phyloP scores from a whole-genome alignment of 2,113 vertebrate species.

The Morone saxatilis region DNA sequence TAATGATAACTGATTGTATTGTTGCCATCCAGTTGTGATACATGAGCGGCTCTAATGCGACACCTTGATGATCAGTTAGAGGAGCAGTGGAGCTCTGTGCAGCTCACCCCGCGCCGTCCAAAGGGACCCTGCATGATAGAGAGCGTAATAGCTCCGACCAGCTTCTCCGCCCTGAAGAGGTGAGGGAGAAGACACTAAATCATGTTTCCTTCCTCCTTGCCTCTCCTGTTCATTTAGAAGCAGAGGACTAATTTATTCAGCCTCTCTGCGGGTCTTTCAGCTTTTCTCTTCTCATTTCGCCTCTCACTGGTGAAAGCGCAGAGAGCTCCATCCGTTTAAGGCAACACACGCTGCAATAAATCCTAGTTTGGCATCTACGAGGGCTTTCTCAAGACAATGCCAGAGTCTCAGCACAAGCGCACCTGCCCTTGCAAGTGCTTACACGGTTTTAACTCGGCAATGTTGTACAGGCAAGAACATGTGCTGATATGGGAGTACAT shows the following conservation, averaged over 20 bases:
- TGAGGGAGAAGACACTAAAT: conserved; percentile 66
- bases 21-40: conserved; percentile 38
- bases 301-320: conserved; percentile 34
- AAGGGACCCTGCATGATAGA: conserved; percentile 52
- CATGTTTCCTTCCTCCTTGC: conserved; percentile 56
- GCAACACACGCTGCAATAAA: conserved; percentile 58
- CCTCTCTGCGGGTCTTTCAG: conserved; percentile 56
- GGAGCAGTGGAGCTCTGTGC: conserved; percentile 24
- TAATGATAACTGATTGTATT: conserved; percentile 59
- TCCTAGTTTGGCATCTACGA: conserved; percentile 37
- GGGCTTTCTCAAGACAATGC: conserved; percentile 22
- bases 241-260: conserved; percentile 67
- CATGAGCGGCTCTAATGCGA: conserved; percentile 31
- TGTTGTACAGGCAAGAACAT: conserved; percentile 1
- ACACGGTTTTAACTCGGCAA: not conserved
- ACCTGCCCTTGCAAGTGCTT: conserved; percentile 19
- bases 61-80: conserved; percentile 51
- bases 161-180: conserved; percentile 59
- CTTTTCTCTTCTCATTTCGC: conserved; percentile 60
- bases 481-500: not conserved
- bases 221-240: conserved; percentile 56
- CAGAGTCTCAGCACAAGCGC: conserved; percentile 17
- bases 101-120: conserved; percentile 29
- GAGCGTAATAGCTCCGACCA: conserved; percentile 53
- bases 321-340: conserved; percentile 69